Evolutionary conservation across 2,797 vertebrate genomes (phyloP).

Genomic region (Falco berigora): DNA sequence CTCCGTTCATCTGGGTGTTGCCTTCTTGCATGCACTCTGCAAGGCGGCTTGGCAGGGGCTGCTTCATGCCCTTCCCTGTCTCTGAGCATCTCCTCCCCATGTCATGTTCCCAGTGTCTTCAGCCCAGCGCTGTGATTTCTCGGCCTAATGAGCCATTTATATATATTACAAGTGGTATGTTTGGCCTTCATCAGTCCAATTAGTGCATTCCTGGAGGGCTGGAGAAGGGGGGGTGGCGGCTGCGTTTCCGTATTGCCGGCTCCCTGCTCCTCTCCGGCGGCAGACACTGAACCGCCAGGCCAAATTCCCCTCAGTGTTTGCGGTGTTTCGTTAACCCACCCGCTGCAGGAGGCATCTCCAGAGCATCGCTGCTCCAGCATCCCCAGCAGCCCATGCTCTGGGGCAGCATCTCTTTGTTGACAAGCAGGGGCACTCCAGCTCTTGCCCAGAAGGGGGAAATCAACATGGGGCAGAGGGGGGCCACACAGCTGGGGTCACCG

Average conservation of each 20-base stretch:
- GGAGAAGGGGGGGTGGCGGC: neutral
- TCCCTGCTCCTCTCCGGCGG: neutral
- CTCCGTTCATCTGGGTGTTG: neutral
- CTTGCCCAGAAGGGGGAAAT: neutral
- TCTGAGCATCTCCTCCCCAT: neutral
- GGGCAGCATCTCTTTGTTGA: neutral
- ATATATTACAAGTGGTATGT: constrained; percentile 60
- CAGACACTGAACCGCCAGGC: neutral
- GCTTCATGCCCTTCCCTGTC: neutral
- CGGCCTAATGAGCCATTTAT: constrained; percentile 65
- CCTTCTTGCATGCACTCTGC: neutral
- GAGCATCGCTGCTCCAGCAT: neutral
- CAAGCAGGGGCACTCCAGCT: neutral
- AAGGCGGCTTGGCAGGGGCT: neutral
- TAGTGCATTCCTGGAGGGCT: constrained; percentile 63
- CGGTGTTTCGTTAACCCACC: neutral
- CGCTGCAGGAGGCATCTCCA: neutral
- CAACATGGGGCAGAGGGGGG: neutral
- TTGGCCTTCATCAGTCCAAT: constrained; percentile 64
- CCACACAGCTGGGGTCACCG: neutral
- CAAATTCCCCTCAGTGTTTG: neutral
- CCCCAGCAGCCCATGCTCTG: neutral
- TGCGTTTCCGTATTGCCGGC: neutral
- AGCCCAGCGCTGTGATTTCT: constrained; percentile 12
- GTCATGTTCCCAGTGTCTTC: constrained; percentile 54